Conservation (phyloP, 1,140 invertebrate genomes). For the Aplysia californica region DNA sequence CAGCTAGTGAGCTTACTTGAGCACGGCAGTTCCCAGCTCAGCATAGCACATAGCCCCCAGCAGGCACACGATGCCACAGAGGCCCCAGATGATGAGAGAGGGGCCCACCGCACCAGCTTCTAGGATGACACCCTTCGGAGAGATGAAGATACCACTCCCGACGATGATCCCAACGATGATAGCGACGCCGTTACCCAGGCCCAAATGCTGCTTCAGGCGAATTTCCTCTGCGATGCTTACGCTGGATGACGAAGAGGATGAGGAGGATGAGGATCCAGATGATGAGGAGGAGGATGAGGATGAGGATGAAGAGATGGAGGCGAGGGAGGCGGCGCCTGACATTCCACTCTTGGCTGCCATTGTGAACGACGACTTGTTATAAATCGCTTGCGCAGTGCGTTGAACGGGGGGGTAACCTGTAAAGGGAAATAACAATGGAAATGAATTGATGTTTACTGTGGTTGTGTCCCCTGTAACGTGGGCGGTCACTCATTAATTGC, state of each 20-base stretch:
- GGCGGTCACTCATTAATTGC: no score
- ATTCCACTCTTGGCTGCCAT: no score
- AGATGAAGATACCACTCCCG: slow-evolving; percentile 95
- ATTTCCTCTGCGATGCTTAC: slow-evolving; percentile 34
- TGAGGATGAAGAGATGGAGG: no score
- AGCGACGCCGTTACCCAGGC: slow-evolving; percentile 61
- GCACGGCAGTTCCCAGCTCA: slow-evolving; percentile 93
- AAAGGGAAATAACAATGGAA: no score
- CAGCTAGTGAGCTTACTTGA: no score
- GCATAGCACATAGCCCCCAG: slow-evolving; percentile 95
- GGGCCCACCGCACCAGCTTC: slow-evolving; percentile 88
- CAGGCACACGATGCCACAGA: slow-evolving; percentile 77
- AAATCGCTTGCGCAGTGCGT: no score
- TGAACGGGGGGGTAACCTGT: no score
- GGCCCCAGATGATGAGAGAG: slow-evolving; percentile 90
- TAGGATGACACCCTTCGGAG: slow-evolving; percentile 88
- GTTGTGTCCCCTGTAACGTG: no score
- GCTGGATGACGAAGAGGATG: slow-evolving; percentile 14
- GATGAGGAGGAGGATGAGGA: slow-evolving; percentile 5
- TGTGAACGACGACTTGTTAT: no score
- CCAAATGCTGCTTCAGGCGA: slow-evolving; percentile 59
- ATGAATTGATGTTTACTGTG: no score
- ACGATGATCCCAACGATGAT: slow-evolving; percentile 66
- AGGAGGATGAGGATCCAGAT: slow-evolving; percentile 10
- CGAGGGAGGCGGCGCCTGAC: no score